Percentiles rank a stretch among this genome's conserved stretches.
Evolutionary conservation across 2,797 vertebrate genomes (phyloP).

Genomic region (Pipistrellus nathusii): DNA sequence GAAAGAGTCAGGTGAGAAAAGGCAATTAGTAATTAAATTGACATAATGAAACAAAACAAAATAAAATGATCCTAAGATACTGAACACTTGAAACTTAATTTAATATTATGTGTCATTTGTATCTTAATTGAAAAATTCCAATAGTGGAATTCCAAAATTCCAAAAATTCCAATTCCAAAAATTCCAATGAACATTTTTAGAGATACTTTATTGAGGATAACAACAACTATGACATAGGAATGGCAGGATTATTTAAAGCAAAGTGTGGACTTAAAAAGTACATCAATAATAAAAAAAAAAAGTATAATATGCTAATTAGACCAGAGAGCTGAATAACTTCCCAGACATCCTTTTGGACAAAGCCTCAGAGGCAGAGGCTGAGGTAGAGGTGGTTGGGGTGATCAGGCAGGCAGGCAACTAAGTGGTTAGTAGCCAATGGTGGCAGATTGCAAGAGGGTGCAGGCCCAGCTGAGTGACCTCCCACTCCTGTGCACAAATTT

Average conservation of each 20-base stretch:
- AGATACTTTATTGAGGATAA: neutral
- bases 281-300: no score
- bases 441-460: no score
- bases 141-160: no score
- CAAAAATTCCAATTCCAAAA: neutral
- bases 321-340: no score
- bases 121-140: neutral
- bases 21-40: neutral
- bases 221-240: neutral
- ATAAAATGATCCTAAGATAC: neutral
- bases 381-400: no score
- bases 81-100: neutral
- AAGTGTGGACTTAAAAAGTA: neutral
- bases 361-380: no score
- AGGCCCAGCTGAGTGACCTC: no score
- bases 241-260: neutral
- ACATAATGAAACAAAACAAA: neutral
- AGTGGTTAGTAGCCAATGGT: no score
- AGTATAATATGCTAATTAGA: no score
- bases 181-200: neutral
- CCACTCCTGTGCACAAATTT: no score
- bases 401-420: no score
- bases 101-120: neutral
- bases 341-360: no score
- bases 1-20: neutral